Base-by-base conservation (phyloP, 2,888 invertebrate species). In the Lathronympha strigana region DNA sequence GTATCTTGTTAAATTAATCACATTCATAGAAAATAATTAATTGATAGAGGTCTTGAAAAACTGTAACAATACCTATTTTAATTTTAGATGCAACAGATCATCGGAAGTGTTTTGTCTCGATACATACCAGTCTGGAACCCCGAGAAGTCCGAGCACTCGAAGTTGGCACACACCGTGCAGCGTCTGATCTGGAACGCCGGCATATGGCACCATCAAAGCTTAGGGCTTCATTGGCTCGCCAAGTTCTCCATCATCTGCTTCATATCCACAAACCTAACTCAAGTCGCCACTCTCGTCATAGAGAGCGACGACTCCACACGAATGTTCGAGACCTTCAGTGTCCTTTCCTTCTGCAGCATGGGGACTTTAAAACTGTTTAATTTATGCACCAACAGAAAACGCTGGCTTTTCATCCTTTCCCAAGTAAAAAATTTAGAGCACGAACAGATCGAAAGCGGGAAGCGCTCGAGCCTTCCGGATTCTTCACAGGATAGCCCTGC, bases 241-340 rank as follows among this genome's bases (percentile, higher is more conserved):
- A 75, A 72, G 36, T 19, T 80, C 1, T 72, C 76, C 1, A 78
- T 76, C 0, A 50, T 76, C 23, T 80, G 80, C 67, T 84, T 80
- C 55, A 17, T 83, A 1, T 19, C 68, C 3, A 77, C 76, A 1
- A 81, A 73, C 31, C 15, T 78, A 1, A 71, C 78, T 6, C 87
- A 87, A 73, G 21, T 80, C 0, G 75, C 83, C 31, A 78, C 72
- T 9, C 38, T 88, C 2, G 61, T 78, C 38, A 69, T 72, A 31
- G 77, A 78, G 1, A 79, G 68, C 49, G 72, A 76, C n/a, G 79
- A 88, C 47, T 68, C 74, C 0, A 76, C 80, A 11, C 78, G 73
- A 23, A 69, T 86, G 0, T 85, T 88, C 54, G 83, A 86, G 74
- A 84, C 85, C 66, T 82, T 86, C 58, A 87, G 88, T 61, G 73